phyloP scores from a whole-genome alignment of 2,888 invertebrate genomes.

The Sarcophaga rosellei region DNA sequence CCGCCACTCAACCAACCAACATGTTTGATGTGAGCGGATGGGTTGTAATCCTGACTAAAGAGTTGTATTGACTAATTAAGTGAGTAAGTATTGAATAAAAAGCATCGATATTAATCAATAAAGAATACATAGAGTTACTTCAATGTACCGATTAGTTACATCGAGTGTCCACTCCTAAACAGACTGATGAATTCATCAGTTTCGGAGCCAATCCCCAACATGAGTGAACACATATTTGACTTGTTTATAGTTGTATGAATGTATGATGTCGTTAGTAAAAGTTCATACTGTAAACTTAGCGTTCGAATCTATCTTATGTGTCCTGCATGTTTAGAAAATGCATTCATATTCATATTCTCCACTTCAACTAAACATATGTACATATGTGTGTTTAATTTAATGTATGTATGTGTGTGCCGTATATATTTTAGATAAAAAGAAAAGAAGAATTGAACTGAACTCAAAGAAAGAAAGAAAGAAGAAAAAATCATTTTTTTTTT shows the following conservation, averaged over 20 bases:
- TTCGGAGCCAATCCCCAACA: too few species aligned
- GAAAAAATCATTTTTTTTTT: constrained; percentile 55
- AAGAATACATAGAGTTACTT: too few species aligned
- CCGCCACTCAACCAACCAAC: too few species aligned
- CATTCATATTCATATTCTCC: constrained; percentile 65
- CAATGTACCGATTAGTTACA: too few species aligned
- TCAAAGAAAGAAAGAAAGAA: constrained; percentile 32
- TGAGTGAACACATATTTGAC: neutral
- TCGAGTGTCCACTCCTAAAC: too few species aligned
- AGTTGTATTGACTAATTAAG: too few species aligned
- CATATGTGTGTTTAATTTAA: constrained; percentile 7
- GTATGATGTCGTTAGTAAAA: constrained; percentile 62
- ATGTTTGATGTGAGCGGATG: too few species aligned
- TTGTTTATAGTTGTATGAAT: constrained; percentile 23
- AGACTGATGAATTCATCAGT: too few species aligned
- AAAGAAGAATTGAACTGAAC: neutral
- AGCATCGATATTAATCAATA: too few species aligned
- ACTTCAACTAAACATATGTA: constrained; percentile 10
- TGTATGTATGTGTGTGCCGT: neutral
- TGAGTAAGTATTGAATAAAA: too few species aligned
- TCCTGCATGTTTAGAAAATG: constrained; percentile 68
- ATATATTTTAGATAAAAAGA: constrained; percentile 21
- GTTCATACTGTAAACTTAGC: constrained; percentile 63
- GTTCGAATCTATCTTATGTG: constrained; percentile 62
- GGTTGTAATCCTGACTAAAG: too few species aligned